phyloP scores from a whole-genome alignment of 2,888 invertebrate species.

The Meghimatium bilineatum region DNA sequence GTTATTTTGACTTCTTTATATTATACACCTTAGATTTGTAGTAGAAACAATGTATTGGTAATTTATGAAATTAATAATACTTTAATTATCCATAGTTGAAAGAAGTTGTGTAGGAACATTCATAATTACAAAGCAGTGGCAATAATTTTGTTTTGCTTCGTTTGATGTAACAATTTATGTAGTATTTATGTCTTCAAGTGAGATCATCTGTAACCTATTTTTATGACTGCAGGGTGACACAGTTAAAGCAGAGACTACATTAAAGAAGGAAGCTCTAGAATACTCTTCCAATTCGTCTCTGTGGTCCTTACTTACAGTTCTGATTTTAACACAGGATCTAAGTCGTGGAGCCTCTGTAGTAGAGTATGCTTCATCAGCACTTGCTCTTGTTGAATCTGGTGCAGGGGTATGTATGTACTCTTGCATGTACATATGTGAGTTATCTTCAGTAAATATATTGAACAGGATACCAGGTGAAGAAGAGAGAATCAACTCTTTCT shows the following conservation, averaged over 20 bases:
- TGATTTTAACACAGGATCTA: conserved; percentile 19
- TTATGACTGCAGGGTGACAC: conserved; percentile 29
- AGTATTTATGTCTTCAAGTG: too few species aligned
- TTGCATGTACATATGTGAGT: background rate
- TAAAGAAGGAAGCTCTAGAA: conserved; percentile 21
- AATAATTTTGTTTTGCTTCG: too few species aligned
- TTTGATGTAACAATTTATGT: too few species aligned
- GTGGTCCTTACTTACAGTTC: conserved; percentile 42
- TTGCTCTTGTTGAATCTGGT: background rate
- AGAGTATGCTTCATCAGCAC: conserved; percentile 29
- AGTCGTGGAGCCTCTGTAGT: background rate
- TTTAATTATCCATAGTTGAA: too few species aligned
- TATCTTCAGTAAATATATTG: background rate
- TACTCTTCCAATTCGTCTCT: conserved; percentile 18
- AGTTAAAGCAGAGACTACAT: conserved; percentile 11
- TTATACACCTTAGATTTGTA: too few species aligned
- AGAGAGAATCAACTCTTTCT: too few species aligned
- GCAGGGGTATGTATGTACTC: background rate
- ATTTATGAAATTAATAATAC: too few species aligned
- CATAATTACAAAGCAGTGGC: too few species aligned
- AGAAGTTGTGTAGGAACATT: too few species aligned
- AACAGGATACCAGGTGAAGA: too few species aligned
- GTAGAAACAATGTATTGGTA: too few species aligned
- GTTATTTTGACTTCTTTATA: background rate
- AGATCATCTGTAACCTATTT: background rate